A percentile compares a stretch with the other conserved stretches of the same genome.
Conservation (phyloP, 2,113 vertebrate species). For the Pachycephala philippinensis region DNA sequence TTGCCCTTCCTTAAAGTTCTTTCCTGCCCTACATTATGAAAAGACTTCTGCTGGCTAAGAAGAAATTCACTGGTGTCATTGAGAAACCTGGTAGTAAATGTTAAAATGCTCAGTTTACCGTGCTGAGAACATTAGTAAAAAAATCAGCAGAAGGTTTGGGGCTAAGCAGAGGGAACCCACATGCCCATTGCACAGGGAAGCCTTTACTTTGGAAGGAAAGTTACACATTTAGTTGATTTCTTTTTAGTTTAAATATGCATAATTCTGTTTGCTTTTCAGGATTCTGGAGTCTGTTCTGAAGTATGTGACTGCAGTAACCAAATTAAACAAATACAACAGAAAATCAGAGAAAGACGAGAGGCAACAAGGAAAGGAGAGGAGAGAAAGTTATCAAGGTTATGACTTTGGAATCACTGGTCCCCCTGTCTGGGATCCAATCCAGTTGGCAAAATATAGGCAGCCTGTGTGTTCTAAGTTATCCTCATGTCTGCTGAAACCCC, state of each 20-base stretch:
- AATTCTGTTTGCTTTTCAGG: background rate
- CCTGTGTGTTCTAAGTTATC: background rate
- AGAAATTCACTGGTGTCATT: constrained; percentile 10
- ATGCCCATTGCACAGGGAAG: background rate
- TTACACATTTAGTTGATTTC: background rate
- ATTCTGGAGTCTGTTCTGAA: background rate
- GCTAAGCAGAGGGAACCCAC: background rate
- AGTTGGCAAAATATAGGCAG: background rate
- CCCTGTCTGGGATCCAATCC: background rate
- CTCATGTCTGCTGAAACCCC: background rate
- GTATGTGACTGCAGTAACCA: background rate
- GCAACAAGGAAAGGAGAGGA: background rate
- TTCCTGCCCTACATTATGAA: constrained; percentile 29
- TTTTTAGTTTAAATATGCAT: background rate
- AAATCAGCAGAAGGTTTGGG: background rate
- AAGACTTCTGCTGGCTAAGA: constrained; percentile 28
- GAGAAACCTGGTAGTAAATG: constrained; percentile 8
- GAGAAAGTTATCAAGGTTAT: background rate
- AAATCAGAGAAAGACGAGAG: background rate
- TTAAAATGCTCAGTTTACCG: background rate
- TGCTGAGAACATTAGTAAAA: background rate
- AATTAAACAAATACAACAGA: background rate
- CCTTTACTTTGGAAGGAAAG: background rate
- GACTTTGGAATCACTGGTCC: background rate
- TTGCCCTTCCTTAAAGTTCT: constrained; percentile 62